phyloP scores from a whole-genome alignment of 2,113 vertebrate genomes.

The Chrysochloris asiatica region DNA sequence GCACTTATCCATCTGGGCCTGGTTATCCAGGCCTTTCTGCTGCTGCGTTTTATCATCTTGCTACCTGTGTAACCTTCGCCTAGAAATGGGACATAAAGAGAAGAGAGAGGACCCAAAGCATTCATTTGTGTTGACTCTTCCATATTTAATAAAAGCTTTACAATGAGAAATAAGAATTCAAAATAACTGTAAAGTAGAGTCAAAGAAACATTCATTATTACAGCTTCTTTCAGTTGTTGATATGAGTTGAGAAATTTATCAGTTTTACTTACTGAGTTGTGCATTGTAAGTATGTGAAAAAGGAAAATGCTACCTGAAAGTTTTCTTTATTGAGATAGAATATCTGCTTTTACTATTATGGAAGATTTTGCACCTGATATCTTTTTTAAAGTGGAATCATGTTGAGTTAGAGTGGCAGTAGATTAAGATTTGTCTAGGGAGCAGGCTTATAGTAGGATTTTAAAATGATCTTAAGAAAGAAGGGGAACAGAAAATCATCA shows the following conservation, averaged over 20 bases:
- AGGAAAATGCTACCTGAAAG: constrained; percentile 30
- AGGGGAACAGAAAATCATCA: constrained; percentile 38
- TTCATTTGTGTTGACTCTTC: constrained; percentile 22
- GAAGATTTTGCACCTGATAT: not conserved
- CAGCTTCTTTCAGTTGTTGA: not conserved
- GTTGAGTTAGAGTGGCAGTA: not conserved
- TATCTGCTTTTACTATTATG: constrained; percentile 7
- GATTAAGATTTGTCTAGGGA: not conserved
- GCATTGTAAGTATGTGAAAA: not conserved
- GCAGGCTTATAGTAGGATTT: not conserved
- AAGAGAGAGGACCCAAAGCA: not conserved
- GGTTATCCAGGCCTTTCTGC: not conserved
- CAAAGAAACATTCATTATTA: constrained; percentile 7
- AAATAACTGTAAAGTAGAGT: constrained; percentile 18
- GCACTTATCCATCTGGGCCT: constrained; percentile 19
- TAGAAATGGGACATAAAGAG: constrained; percentile 34
- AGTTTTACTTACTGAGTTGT: constrained; percentile 43
- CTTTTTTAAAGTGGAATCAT: constrained; percentile 44
- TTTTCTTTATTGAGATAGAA: constrained; percentile 45
- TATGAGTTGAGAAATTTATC: constrained; percentile 37
- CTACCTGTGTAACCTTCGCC: not conserved
- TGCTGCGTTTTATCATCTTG: constrained; percentile 16
- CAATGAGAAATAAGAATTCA: constrained; percentile 36
- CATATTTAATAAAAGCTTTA: constrained; percentile 41
- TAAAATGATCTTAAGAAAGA: constrained; percentile 47